These are phyloP conservation scores for Chelmon rostratus DNA, from an alignment of 2,797 vertebrate species.

Conservation along the genomic window DNA sequence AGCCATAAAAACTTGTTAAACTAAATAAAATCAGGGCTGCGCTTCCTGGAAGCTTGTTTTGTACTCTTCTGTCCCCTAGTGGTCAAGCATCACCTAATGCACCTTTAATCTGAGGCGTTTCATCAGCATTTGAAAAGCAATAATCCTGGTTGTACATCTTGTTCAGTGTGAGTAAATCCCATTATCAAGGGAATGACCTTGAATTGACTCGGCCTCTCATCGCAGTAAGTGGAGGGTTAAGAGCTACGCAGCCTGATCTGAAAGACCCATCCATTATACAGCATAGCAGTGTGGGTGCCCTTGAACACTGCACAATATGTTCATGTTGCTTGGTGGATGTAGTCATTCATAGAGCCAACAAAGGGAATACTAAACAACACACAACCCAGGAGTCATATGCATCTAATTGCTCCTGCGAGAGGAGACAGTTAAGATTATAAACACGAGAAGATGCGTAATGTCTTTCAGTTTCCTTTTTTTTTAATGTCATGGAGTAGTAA, in stretches of 20 bases:
- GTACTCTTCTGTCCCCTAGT: not conserved
- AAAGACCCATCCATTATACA: slow-evolving; percentile 51
- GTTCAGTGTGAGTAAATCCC: slow-evolving; percentile 65
- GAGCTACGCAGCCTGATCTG: slow-evolving; percentile 39
- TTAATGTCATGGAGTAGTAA: not conserved
- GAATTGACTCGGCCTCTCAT: slow-evolving; percentile 59
- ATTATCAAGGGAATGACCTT: slow-evolving; percentile 72
- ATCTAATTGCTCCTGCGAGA: slow-evolving; percentile 20
- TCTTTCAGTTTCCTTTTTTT: slow-evolving; percentile 17
- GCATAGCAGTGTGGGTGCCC: slow-evolving; percentile 13
- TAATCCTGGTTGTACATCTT: slow-evolving; percentile 56
- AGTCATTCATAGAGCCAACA: slow-evolving; percentile 35
- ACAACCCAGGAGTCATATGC: slow-evolving; percentile 19
- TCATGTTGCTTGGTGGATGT: slow-evolving; percentile 15
- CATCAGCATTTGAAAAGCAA: slow-evolving; percentile 50
- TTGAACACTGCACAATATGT: slow-evolving; percentile 46
- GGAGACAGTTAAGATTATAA: not conserved
- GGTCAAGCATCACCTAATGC: slow-evolving; percentile 6
- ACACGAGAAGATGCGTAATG: not conserved
- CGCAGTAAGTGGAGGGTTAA: slow-evolving; percentile 63
- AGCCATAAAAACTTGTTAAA: not conserved
- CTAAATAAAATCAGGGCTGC: not conserved
- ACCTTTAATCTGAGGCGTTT: slow-evolving; percentile 27
- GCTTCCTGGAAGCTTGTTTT: not conserved
- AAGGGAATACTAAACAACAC: slow-evolving; percentile 28